Percentiles rank a stretch among this genome's conserved stretches.
Conservation (phyloP, 2,888 invertebrate species). For the Lepidocyrtoides sp. region DNA sequence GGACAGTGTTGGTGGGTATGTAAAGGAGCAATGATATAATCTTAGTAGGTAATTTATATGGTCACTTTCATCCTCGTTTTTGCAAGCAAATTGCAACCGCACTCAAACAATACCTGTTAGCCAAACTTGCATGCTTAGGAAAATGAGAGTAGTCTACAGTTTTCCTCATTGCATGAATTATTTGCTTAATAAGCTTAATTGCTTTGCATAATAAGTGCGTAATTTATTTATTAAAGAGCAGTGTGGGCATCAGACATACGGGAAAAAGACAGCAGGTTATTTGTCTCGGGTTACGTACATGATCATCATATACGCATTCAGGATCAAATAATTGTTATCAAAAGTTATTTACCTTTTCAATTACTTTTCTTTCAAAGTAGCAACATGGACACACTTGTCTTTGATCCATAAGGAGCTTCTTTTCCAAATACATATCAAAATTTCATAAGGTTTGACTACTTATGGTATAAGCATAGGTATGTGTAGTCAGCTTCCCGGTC, state of each 20-base stretch:
- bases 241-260: not conserved
- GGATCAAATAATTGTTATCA: too few relatives aligned
- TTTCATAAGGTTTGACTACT: too few relatives aligned
- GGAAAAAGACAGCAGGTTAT: not conserved
- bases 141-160: constrained; percentile 9
- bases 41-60: constrained; percentile 34
- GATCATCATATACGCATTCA: too few relatives aligned
- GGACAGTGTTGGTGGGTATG: too few relatives aligned
- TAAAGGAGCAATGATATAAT: not conserved
- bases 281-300: not conserved
- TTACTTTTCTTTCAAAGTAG: too few relatives aligned
- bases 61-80: constrained; percentile 65
- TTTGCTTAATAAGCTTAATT: constrained; percentile 42
- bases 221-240: not conserved
- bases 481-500: too few relatives aligned
- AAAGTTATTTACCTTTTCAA: too few relatives aligned
- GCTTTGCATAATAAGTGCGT: constrained; percentile 28
- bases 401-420: too few relatives aligned
- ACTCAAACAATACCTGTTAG: not conserved
- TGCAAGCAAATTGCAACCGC: constrained; percentile 21
- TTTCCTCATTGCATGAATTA: constrained; percentile 39
- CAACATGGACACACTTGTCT: too few relatives aligned
- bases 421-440: too few relatives aligned
- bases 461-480: too few relatives aligned
- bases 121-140: not conserved